phyloP scores from a whole-genome alignment of 2,888 invertebrate genomes.

The Drosophila putrida region DNA sequence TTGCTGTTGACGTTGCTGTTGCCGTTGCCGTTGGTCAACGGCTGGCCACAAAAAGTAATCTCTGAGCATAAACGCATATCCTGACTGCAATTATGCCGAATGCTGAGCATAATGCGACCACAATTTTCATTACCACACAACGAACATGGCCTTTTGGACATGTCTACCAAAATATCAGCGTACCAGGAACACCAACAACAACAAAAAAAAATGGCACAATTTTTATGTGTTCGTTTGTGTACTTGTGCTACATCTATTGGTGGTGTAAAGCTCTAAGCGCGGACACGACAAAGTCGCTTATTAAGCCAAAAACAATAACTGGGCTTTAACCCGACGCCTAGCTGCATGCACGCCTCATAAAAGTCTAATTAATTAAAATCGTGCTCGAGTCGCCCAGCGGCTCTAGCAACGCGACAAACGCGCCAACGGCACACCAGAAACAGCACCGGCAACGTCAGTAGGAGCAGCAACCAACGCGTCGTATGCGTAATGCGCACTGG shows the following conservation, averaged over 20 bases:
- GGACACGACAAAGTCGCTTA: constrained; percentile 54
- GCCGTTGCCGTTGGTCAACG: constrained; percentile 55
- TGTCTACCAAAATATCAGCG: constrained; percentile 45
- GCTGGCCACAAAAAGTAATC: constrained; percentile 75
- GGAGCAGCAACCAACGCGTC: constrained; percentile 56
- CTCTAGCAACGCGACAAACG: constrained; percentile 61
- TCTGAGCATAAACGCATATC: constrained; percentile 77
- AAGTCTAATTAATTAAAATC: constrained; percentile 84
- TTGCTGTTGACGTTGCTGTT: constrained; percentile 32
- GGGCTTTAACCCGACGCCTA: constrained; percentile 71
- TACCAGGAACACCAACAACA: constrained; percentile 12
- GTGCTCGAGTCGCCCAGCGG: constrained; percentile 71
- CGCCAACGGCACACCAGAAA: constrained; percentile 35
- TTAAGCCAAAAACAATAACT: constrained; percentile 71
- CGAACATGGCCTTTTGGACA: constrained; percentile 46
- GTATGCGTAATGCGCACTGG: constrained; percentile 77
- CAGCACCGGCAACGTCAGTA: constrained; percentile 24
- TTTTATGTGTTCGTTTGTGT: constrained; percentile 46
- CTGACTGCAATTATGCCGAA: constrained; percentile 74
- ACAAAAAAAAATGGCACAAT: constrained; percentile 56
- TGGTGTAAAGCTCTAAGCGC: constrained; percentile 63
- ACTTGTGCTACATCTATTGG: constrained; percentile 17
- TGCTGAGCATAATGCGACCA: constrained; percentile 76
- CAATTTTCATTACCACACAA: constrained; percentile 74
- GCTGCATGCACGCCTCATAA: constrained; percentile 76